A percentile compares a stretch with the other conserved stretches of the same genome.
These are phyloP conservation scores for Onychostruthus taczanowskii DNA, from an alignment of 2,113 vertebrate species.

Conservation along the genomic window DNA sequence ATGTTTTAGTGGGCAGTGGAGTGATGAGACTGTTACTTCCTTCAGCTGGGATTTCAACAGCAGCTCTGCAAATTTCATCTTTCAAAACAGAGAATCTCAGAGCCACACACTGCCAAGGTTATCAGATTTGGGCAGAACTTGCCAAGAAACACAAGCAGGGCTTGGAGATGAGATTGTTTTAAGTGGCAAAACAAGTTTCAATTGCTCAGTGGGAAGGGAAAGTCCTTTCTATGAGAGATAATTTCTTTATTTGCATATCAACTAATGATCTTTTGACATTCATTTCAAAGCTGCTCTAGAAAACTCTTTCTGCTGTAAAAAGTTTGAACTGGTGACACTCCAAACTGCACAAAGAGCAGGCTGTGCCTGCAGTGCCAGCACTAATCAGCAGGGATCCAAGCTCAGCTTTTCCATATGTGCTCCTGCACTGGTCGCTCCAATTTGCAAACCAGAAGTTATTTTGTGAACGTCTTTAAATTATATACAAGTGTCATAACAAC, in stretches of 20 bases:
- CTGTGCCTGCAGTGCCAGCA: neutral
- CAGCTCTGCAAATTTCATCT: constrained; percentile 8
- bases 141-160: neutral
- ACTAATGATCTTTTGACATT: neutral
- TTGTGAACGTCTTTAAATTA: neutral
- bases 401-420: neutral
- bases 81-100: neutral
- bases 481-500: neutral
- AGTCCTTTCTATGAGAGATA: neutral
- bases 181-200: neutral
- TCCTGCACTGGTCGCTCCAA: neutral
- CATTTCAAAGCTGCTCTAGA: neutral
- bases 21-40: neutral
- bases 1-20: neutral
- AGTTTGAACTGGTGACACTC: neutral
- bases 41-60: constrained; percentile 23
- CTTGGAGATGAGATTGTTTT: neutral
- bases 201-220: neutral
- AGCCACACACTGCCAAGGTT: neutral
- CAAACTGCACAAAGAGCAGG: neutral
- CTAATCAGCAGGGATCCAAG: neutral
- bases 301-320: neutral
- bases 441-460: neutral
- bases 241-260: neutral
- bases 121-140: neutral